Conservation (phyloP, 2,113 vertebrate species). For the Rhodinocichla rosea region DNA sequence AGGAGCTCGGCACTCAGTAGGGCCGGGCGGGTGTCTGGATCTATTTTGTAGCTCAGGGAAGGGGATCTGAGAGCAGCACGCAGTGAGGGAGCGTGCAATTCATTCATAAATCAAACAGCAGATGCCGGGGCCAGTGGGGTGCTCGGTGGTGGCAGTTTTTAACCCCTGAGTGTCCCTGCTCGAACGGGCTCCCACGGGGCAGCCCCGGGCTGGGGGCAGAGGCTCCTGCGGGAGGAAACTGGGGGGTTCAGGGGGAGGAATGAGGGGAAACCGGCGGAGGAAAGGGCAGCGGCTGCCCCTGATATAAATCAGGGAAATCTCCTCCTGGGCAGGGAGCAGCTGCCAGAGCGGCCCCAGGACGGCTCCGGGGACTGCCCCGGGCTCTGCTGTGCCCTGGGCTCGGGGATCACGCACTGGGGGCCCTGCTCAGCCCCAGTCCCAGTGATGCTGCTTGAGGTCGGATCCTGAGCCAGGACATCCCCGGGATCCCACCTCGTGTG, state of each 20-base stretch:
- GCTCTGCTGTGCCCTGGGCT: neutral
- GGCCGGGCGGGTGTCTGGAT: slow-evolving; percentile 42
- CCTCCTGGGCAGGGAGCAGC: neutral
- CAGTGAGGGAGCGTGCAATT: slow-evolving; percentile 39
- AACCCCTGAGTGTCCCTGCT: slow-evolving; percentile 3
- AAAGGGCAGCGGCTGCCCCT: neutral
- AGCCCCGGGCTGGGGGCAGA: neutral
- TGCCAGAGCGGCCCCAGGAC: neutral
- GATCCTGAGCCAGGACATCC: rapidly evolving
- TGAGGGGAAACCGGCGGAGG: neutral
- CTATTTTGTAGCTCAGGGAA: slow-evolving; percentile 17
- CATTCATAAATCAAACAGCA: slow-evolving; percentile 41
- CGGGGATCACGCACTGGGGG: neutral
- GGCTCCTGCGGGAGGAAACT: slow-evolving; percentile 15
- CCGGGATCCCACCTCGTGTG: neutral
- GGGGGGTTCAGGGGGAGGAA: neutral
- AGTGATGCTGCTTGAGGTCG: neutral
- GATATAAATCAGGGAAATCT: neutral
- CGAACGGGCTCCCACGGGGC: neutral
- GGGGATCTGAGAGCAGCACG: slow-evolving; percentile 52
- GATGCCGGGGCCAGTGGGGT: slow-evolving; percentile 9
- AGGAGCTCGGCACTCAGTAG: slow-evolving; percentile 15
- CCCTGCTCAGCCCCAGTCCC: neutral
- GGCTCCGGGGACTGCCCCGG: neutral
- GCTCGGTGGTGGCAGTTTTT: neutral